phyloP scores from a whole-genome alignment of 1,140 invertebrate genomes.

The Elysia chlorotica region DNA sequence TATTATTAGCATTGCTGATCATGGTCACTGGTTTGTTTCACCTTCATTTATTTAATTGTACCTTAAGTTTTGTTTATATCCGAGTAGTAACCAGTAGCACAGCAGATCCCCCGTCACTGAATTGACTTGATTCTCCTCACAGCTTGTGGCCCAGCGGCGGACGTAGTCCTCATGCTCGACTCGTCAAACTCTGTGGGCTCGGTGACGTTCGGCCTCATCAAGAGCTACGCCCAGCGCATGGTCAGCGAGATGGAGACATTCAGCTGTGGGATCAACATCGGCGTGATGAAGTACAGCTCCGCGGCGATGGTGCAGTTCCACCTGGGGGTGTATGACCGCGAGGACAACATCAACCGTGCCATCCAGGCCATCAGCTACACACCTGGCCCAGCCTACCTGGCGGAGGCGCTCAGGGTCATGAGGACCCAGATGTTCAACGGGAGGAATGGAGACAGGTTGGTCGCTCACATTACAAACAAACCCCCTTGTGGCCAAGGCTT shows the following conservation, averaged over 20 bases:
- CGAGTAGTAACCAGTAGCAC: no score
- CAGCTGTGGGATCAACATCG: conserved; percentile 48
- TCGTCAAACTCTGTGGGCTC: conserved; percentile 51
- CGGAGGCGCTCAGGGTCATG: conserved; percentile 42
- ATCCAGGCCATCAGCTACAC: conserved; percentile 45
- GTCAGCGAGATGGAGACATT: conserved; percentile 46
- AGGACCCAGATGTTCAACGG: conserved; percentile 45
- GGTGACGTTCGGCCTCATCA: conserved; percentile 43
- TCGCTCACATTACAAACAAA: neutral
- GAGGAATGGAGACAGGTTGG: conserved; percentile 36
- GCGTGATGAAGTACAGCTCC: conserved; percentile 54
- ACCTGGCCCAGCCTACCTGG: conserved; percentile 48
- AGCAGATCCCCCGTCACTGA: no score
- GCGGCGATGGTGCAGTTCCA: conserved; percentile 50
- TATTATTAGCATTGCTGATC: no score
- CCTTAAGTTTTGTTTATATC: no score
- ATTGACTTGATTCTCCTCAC: no score
- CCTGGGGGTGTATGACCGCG: conserved; percentile 22
- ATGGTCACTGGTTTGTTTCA: no score
- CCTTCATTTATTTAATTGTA: no score
- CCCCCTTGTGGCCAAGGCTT: neutral
- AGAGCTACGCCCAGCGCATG: conserved; percentile 47
- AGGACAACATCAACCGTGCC: conserved; percentile 25
- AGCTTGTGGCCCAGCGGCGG: conserved; percentile 51
- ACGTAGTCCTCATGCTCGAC: conserved; percentile 57